Conservation (phyloP, 2,888 invertebrate genomes). For the Seladonia tumulorum region DNA sequence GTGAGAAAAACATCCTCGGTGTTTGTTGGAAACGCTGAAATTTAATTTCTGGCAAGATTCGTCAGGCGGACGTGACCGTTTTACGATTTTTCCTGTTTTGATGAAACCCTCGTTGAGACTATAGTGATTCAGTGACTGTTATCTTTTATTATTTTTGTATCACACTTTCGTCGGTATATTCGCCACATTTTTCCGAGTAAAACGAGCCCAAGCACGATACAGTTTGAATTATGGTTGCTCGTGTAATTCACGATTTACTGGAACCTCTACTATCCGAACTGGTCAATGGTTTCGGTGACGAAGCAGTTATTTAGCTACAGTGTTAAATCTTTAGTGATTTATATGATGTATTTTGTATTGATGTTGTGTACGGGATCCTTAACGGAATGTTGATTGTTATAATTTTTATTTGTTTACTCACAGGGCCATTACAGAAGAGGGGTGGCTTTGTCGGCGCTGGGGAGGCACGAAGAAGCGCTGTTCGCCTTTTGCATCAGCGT, state of each 20-base stretch:
- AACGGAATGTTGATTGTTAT: neutral
- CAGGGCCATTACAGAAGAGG: slow-evolving; percentile 87
- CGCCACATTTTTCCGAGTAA: neutral
- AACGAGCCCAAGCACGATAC: neutral
- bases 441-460: slow-evolving; percentile 85
- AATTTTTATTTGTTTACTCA: slow-evolving; percentile 21
- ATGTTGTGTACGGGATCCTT: neutral
- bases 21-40: neutral
- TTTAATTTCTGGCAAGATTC: neutral
- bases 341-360: neutral
- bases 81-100: neutral
- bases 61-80: neutral
- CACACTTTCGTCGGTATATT: neutral
- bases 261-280: neutral
- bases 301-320: neutral
- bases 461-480: slow-evolving; percentile 86
- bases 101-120: neutral
- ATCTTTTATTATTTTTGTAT: neutral
- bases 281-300: neutral
- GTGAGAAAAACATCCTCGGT: slow-evolving; percentile 82
- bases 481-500: slow-evolving; percentile 86
- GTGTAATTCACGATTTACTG: too few species aligned
- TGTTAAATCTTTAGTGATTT: neutral
- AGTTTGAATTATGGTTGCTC: neutral
- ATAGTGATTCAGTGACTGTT: neutral